Conservation (phyloP, 2,113 vertebrate species). For the Spilogale gracilis region DNA sequence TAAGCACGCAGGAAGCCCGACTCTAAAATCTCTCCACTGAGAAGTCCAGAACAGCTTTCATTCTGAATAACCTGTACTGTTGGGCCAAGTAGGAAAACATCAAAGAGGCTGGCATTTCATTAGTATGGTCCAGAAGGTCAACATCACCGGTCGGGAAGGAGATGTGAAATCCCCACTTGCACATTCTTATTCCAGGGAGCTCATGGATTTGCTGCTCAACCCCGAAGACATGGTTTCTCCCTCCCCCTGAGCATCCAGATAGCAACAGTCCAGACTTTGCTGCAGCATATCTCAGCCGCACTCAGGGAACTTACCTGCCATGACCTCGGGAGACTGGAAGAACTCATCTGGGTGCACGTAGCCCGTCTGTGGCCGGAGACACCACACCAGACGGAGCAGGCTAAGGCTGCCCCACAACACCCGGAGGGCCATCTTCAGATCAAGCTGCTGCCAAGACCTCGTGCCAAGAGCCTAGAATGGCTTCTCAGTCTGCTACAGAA, state of each 20-base stretch:
- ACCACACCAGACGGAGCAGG: conserved; percentile 86
- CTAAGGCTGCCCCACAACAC: conserved; percentile 85
- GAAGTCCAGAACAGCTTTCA: background rate
- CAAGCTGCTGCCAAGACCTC: background rate
- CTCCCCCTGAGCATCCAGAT: background rate
- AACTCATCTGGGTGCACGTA: conserved; percentile 90
- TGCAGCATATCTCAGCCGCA: background rate
- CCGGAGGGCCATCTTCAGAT: conserved; percentile 65
- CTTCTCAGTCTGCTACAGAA: background rate
- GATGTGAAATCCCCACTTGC: background rate
- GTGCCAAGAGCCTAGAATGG: background rate
- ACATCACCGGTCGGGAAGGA: background rate
- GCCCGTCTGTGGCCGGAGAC: conserved; percentile 87
- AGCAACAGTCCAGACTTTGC: background rate
- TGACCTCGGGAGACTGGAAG: conserved; percentile 90
- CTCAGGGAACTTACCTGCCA: conserved; percentile 86
- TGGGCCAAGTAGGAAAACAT: background rate
- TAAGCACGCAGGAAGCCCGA: background rate
- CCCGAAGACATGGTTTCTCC: background rate
- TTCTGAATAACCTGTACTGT: background rate
- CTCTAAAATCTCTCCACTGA: background rate
- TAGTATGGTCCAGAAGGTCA: background rate
- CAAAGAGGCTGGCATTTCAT: background rate
- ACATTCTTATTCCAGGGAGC: background rate
- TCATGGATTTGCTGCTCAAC: background rate